Conservation (phyloP, 2,888 invertebrate species). For the Acrobasis consociella region DNA sequence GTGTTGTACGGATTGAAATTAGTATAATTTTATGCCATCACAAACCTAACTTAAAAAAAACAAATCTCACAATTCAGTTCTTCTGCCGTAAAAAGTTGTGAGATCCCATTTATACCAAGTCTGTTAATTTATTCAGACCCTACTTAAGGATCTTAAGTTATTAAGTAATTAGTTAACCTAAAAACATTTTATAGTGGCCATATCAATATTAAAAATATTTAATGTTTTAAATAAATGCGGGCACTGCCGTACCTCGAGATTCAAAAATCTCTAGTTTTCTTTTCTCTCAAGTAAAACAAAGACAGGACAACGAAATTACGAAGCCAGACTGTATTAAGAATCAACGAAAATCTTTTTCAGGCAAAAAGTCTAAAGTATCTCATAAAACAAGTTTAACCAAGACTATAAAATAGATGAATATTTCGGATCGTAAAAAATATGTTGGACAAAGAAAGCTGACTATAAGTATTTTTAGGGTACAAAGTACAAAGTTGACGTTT, state of each 20-base stretch:
- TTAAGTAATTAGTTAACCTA: too few relatives aligned
- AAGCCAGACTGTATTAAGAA: not conserved
- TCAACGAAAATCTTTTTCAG: not conserved
- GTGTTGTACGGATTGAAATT: too few relatives aligned
- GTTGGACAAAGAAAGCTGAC: conserved; percentile 3
- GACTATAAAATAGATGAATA: conserved; percentile 11
- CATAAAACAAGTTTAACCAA: conserved; percentile 16
- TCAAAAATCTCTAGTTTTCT: not conserved
- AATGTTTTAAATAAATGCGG: too few relatives aligned
- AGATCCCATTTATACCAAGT: too few relatives aligned
- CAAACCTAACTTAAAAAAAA: too few relatives aligned
- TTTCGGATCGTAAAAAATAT: conserved; percentile 16
- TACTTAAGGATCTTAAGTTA: too few relatives aligned
- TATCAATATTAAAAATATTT: too few relatives aligned
- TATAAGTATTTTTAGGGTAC: conserved; percentile 1
- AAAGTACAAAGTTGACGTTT: not conserved
- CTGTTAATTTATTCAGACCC: too few relatives aligned
- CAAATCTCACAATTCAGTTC: too few relatives aligned
- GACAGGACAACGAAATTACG: not conserved
- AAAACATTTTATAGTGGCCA: too few relatives aligned
- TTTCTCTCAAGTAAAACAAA: not conserved
- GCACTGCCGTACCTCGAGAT: too few relatives aligned
- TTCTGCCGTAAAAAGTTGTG: too few relatives aligned
- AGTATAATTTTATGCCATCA: not conserved
- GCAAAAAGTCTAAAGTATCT: not conserved